Evolutionary conservation across 2,797 vertebrate genomes (phyloP).

Genomic region (Sebastes trivittatus): DNA sequence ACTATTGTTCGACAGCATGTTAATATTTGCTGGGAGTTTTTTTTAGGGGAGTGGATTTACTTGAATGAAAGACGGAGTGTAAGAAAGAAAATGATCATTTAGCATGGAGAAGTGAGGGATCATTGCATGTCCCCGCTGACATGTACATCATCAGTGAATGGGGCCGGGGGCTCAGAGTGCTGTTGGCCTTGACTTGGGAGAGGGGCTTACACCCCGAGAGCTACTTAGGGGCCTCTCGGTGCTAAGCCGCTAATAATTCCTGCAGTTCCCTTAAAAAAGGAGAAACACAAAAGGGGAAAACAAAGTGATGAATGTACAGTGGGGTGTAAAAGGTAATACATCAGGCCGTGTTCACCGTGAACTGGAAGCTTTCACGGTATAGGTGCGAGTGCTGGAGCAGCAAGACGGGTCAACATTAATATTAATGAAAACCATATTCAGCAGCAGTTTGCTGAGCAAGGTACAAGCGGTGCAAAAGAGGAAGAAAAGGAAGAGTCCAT

Average conservation of each 20-base stretch:
- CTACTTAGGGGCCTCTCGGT: slow-evolving; percentile 75
- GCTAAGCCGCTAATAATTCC: slow-evolving; percentile 84
- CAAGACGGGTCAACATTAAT: background rate
- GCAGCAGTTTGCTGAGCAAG: background rate
- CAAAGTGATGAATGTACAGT: slow-evolving; percentile 75
- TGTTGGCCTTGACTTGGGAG: slow-evolving; percentile 74
- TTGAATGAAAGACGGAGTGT: slow-evolving; percentile 63
- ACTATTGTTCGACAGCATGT: slow-evolving; percentile 68
- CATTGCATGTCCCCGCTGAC: slow-evolving; percentile 71
- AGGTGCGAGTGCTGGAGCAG: slow-evolving; percentile 1
- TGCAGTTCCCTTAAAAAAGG: slow-evolving; percentile 72
- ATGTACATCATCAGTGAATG: slow-evolving; percentile 69
- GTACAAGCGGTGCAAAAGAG: background rate
- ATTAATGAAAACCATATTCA: background rate
- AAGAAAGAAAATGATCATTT: slow-evolving; percentile 72
- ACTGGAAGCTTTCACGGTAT: background rate
- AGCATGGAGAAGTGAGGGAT: slow-evolving; percentile 73
- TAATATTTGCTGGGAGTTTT: slow-evolving; percentile 73
- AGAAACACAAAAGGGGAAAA: slow-evolving; percentile 65
- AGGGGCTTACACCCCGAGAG: slow-evolving; percentile 79
- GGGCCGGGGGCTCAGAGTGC: slow-evolving; percentile 55
- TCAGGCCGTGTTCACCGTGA: slow-evolving; percentile 26
- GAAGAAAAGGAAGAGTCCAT: background rate
- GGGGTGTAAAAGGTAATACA: slow-evolving; percentile 47
- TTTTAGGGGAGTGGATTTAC: slow-evolving; percentile 67